Evolutionary conservation across 2,797 vertebrate species (phyloP), one percentile per base, ranked within the genome.

Genomic region (Rhabdophis nuchalis): DNA sequence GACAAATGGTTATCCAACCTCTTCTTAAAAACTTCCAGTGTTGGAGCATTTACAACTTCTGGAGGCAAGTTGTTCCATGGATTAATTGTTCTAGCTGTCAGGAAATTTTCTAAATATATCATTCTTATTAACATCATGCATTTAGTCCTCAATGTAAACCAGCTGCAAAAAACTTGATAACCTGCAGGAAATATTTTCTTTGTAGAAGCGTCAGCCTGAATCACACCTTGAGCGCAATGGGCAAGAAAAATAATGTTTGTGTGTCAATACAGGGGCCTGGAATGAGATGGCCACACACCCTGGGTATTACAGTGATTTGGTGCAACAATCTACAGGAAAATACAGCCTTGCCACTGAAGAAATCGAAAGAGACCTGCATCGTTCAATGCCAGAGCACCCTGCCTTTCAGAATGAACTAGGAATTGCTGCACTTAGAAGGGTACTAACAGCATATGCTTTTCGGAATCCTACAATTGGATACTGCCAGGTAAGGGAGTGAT

Each of bases 361-460:
- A 97, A 99, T 99, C 0, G 99, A 99, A 96, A 97, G 99, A 1
- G 99, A 99, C 97, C 98, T 99, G 41, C 99, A 99, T 94, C 98
- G 99, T n/a, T 99, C 99, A 2, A 99, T 99, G 99, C 99, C 99
- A 0, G 99, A 99, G 95, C 99, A 99, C 96, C 97, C 98, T 5
- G 99, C 99, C 85, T 99, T 99, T 97, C 99, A 99, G 97, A 99
- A 99, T 0, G 99, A 99, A 94, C 96, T 98, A 1, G 99, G 99
- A 60, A 99, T 99, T 0, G 98, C 99, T 0, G 99, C 99, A 0
- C 98, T 99, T 56, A 98, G 99, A 68, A 98, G 99, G 0, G 99
- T 99, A 54, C 97, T 99, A 93, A 99, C 99, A 0, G 99, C 99
- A 46, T 99, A 99, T 1, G 99, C 99, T 3, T 99, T 98, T 97